These are phyloP conservation scores for Tarsius wallacei DNA, from an alignment of 2,797 vertebrate genomes.

Conservation along the genomic window DNA sequence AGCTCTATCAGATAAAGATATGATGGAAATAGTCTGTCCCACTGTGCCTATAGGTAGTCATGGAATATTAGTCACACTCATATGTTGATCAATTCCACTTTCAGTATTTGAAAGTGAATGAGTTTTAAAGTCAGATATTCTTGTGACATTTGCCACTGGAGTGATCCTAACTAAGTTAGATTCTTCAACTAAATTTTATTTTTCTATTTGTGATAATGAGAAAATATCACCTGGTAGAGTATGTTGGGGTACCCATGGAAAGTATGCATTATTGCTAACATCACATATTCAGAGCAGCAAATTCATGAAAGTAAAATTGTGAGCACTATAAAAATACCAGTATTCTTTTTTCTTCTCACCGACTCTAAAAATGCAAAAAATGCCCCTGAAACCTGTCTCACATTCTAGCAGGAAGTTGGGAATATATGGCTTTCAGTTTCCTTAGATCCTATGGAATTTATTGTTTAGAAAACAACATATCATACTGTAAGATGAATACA, in stretches of 20 bases:
- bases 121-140: neutral
- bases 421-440: constrained; percentile 9
- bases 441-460: neutral
- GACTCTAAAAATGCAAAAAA: neutral
- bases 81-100: neutral
- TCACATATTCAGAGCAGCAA: neutral
- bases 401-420: constrained; percentile 7
- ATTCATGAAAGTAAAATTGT: neutral
- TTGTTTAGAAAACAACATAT: constrained; percentile 4
- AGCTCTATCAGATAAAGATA: neutral
- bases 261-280: neutral
- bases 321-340: neutral
- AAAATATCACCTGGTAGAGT: neutral
- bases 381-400: neutral
- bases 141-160: neutral
- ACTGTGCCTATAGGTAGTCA: neutral
- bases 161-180: neutral
- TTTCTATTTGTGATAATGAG: neutral
- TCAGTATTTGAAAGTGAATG: neutral
- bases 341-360: neutral
- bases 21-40: neutral
- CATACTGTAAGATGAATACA: neutral
- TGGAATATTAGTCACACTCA: neutral
- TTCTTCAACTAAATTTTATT: neutral
- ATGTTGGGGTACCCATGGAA: neutral